phyloP scores from a whole-genome alignment of 2,888 invertebrate species.

The Tricholauxania praeusta region DNA sequence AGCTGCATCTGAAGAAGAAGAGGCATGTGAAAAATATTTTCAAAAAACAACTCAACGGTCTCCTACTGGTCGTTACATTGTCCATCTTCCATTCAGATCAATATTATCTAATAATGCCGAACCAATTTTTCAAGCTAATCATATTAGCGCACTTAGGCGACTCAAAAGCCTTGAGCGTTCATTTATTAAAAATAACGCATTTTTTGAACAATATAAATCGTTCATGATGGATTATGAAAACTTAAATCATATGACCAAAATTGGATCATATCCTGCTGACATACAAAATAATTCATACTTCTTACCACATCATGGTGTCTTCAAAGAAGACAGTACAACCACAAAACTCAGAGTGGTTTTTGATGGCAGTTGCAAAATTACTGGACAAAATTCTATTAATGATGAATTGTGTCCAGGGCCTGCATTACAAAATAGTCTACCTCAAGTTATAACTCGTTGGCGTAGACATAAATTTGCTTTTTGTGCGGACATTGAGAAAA shows the following conservation, averaged over 20 bases:
- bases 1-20: constrained; percentile 10
- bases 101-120: neutral
- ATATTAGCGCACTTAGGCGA: constrained; percentile 23
- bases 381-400: constrained; percentile 26
- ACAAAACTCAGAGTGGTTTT: constrained; percentile 41
- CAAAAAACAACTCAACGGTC: constrained; percentile 9
- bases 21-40: constrained; percentile 31
- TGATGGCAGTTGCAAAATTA: constrained; percentile 31
- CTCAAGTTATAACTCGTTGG: constrained; percentile 36
- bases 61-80: constrained; percentile 31
- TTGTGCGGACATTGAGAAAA: constrained; percentile 42
- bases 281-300: constrained; percentile 26
- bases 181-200: constrained; percentile 19
- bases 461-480: constrained; percentile 34
- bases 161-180: constrained; percentile 20
- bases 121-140: constrained; percentile 22
- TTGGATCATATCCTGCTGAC: constrained; percentile 23
- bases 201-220: constrained; percentile 29
- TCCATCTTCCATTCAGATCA: constrained; percentile 32
- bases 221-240: constrained; percentile 38
- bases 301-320: constrained; percentile 40
- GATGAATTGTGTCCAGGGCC: constrained; percentile 35
- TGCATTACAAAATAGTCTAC: constrained; percentile 35
- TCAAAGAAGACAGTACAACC: constrained; percentile 38
- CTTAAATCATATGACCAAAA: constrained; percentile 35